Evolutionary conservation across 1,140 invertebrate genomes (phyloP).

Genomic region (Leptoteleia sp.): DNA sequence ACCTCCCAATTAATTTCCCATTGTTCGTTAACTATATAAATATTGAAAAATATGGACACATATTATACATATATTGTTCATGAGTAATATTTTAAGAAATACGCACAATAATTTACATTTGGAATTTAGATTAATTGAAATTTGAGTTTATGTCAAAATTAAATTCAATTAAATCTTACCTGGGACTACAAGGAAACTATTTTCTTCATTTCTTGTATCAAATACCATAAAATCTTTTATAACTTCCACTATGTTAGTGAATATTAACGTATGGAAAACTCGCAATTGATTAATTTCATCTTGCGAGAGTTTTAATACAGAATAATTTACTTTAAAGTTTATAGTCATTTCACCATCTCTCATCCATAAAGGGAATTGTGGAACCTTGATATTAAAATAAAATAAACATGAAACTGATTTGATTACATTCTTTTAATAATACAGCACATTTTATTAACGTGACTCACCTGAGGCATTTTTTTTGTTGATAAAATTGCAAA

Average conservation of each 20-base stretch:
- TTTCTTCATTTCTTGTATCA: conserved; percentile 84
- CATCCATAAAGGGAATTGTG: conserved; percentile 93
- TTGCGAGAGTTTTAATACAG: conserved; percentile 79
- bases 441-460: not conserved
- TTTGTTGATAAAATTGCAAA: conserved; percentile 85
- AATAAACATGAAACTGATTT: not conserved
- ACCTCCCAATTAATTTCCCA: conserved; percentile 85
- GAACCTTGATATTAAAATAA: conserved; percentile 80
- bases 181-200: conserved; percentile 90
- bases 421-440: too few species aligned
- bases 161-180: conserved; percentile 68
- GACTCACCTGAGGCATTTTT: conserved; percentile 80
- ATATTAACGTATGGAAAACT: conserved; percentile 83
- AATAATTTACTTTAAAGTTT: conserved; percentile 82
- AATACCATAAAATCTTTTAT: conserved; percentile 90
- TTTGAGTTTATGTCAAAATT: too few species aligned
- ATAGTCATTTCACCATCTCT: conserved; percentile 90
- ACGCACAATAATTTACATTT: too few species aligned
- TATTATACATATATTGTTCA: too few species aligned
- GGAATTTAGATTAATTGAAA: too few species aligned
- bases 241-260: conserved; percentile 87
- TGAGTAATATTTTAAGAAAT: too few species aligned
- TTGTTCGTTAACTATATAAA: conserved; percentile 66
- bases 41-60: too few species aligned
- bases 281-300: conserved; percentile 83